phyloP scores from a whole-genome alignment of 1,140 invertebrate genomes.

The Aphis gossypii region DNA sequence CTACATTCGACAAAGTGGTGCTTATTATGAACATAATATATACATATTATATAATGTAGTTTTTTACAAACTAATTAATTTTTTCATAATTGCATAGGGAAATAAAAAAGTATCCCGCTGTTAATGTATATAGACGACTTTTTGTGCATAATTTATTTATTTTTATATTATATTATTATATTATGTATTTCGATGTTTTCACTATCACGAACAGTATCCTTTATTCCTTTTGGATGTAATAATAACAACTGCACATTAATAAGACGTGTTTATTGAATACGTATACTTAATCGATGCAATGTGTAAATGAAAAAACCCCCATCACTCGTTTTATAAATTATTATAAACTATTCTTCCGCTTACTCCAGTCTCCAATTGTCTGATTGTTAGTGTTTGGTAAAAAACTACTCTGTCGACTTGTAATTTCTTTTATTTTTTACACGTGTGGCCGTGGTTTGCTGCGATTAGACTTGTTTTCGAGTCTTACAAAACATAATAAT shows the following conservation, averaged over 20 bases:
- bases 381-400: background rate
- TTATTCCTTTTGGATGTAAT: background rate
- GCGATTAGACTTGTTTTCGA: background rate
- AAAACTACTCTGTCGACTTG: background rate
- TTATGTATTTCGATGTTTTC: background rate
- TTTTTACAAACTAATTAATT: constrained; percentile 19
- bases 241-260: background rate
- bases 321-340: background rate
- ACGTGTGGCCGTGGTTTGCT: background rate
- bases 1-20: constrained; percentile 6
- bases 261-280: constrained; percentile 19
- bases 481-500: background rate
- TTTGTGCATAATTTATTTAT: background rate
- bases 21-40: constrained; percentile 1
- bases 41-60: background rate
- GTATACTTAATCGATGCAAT: background rate
- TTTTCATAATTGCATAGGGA: background rate
- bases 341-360: constrained; percentile 29
- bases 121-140: background rate
- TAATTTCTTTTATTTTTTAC: constrained; percentile 3
- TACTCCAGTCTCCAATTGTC: background rate
- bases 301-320: background rate
- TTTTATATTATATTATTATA: constrained; percentile 20
- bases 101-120: constrained; percentile 15
- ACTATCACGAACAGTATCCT: background rate